Evolutionary conservation across 1,140 invertebrate genomes (phyloP).

Genomic region (Solenopsis fugax): DNA sequence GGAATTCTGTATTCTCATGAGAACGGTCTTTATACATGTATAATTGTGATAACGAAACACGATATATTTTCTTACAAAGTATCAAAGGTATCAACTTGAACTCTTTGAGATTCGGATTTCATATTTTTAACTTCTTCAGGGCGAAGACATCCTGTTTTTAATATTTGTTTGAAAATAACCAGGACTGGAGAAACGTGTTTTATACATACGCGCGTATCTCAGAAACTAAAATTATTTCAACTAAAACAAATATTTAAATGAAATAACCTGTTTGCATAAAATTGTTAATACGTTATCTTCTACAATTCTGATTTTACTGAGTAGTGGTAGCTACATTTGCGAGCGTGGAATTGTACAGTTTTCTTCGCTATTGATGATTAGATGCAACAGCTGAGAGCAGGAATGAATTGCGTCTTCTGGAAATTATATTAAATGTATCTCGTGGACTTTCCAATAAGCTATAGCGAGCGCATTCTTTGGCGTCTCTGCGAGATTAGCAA

Average conservation of each 20-base stretch:
- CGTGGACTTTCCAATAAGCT: conserved; percentile 26
- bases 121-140: neutral
- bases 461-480: conserved; percentile 49
- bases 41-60: neutral
- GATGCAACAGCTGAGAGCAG: conserved; percentile 7
- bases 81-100: no score
- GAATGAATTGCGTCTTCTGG: conserved; percentile 33
- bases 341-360: neutral
- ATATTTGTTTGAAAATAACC: neutral
- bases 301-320: neutral
- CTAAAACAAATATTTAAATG: neutral
- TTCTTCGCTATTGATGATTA: neutral
- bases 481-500: conserved; percentile 53
- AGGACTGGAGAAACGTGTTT: neutral
- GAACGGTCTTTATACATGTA: neutral
- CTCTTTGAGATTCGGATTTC: no score
- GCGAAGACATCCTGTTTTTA: neutral
- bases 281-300: neutral
- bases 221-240: neutral
- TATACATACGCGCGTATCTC: neutral
- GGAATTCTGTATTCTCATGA: neutral
- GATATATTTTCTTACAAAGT: neutral
- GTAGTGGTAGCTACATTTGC: neutral
- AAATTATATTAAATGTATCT: conserved; percentile 38
- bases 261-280: neutral